Base-by-base conservation (phyloP, 2,113 vertebrate genomes). In the Labrus mixtus region DNA sequence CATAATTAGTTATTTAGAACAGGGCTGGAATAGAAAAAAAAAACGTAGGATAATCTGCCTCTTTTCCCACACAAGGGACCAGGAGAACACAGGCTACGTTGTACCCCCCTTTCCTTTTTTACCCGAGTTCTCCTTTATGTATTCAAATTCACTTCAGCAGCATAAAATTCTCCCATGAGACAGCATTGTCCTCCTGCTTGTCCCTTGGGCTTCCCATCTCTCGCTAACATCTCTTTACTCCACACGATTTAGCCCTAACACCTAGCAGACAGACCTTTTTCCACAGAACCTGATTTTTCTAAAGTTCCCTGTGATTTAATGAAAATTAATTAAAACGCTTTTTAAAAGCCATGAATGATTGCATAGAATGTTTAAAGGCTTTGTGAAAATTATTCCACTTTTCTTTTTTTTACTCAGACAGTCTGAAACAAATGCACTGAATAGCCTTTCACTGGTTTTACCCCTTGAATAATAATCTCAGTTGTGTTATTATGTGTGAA, bases 71-170 rank as follows among this genome's bases (percentile, higher is more conserved):
- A 84, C 82, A 83, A 69, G 90, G 79, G 88, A 91, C 81, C 70
- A 83, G 85, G 64, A 84, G 79, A 87, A 93, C 85, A 90, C 87
- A 89, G 86, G 81, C 80, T 71, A 74, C 85, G 80, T 90, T 89
- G 73, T 86, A 76, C 79, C 86, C 86, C 87, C 83, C 81, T 70
- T 78, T 87, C 69, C 73, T 74, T 77, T 87, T 81, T 85, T 82
- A 82, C 73, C 84, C 62, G 36, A 90, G 61, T 92, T 92, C 89
- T 91, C 84, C 89, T 94, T 93, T 92, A 93, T 93, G 89, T 90
- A 94, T 94, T 95, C 91, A 92, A 93, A 93, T 94, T 92, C 91
- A 91, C 91, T 94, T 92, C 93, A 90, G 91, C 91, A 91, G 93
- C 92, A 93, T 93, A 90, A 93, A 95, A 93, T 92, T 83, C 86